Percentiles rank a stretch among this genome's conserved stretches.
These are phyloP conservation scores for Alsophila aescularia DNA, from an alignment of 2,888 invertebrate species.

Conservation along the genomic window DNA sequence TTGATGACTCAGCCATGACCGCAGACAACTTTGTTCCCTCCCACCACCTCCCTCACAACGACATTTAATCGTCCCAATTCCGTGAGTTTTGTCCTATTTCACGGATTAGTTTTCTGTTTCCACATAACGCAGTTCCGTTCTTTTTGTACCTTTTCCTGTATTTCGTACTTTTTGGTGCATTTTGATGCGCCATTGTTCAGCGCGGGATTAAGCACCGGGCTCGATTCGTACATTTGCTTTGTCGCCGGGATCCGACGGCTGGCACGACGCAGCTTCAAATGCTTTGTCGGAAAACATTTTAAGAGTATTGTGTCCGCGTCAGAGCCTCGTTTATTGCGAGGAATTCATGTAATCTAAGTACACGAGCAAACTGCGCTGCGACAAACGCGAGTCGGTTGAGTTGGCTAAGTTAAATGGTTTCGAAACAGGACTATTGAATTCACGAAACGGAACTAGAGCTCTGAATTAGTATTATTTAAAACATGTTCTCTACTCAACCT, in stretches of 20 bases:
- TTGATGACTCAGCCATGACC: too few species aligned
- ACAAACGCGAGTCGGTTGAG: constrained; percentile 5
- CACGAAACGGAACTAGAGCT: constrained; percentile 5
- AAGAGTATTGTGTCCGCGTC: constrained; percentile 42
- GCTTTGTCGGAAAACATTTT: constrained; percentile 49
- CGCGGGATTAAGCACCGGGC: constrained; percentile 45
- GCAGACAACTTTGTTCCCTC: too few species aligned
- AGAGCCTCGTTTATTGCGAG: constrained; percentile 33
- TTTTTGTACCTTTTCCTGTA: constrained; percentile 11
- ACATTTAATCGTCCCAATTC: constrained; percentile 1
- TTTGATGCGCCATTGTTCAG: constrained; percentile 38
- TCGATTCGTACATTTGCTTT: constrained; percentile 47
- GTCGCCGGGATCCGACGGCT: constrained; percentile 43
- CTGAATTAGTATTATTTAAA: constrained; percentile 8
- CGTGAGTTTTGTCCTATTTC: constrained; percentile 16
- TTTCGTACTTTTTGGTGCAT: constrained; percentile 26
- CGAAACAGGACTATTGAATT: constrained; percentile 9
- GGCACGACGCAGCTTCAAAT: constrained; percentile 30
- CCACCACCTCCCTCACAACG: not conserved
- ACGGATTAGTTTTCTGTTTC: constrained; percentile 33
- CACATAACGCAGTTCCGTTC: constrained; percentile 3
- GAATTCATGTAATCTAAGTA: constrained; percentile 35
- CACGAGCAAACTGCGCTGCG: constrained; percentile 1
- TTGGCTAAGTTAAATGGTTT: constrained; percentile 14
- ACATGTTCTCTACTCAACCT: too few species aligned